These are phyloP conservation scores for Tenthredo amoena DNA, from an alignment of 2,888 invertebrate genomes.

Conservation along the genomic window DNA sequence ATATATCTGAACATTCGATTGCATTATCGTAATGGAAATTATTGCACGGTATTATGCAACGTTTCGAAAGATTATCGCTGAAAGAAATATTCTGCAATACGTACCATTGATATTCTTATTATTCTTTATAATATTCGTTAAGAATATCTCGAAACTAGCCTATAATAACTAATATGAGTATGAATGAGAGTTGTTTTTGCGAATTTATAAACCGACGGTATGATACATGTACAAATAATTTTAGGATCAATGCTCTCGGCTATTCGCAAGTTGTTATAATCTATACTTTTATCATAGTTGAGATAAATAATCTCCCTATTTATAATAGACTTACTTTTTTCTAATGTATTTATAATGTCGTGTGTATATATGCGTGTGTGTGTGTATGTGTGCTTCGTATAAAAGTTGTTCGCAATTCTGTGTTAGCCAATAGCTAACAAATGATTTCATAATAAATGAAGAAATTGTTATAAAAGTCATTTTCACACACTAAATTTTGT, in stretches of 20 bases:
- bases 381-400: background rate
- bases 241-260: conserved; percentile 30
- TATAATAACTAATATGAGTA: background rate
- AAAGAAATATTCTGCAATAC: conserved; percentile 15
- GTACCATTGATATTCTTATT: background rate
- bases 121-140: background rate
- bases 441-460: conserved; percentile 38
- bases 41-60: conserved; percentile 42
- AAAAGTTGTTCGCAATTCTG: conserved; percentile 3
- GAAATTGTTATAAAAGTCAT: conserved; percentile 23
- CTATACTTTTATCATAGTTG: conserved; percentile 35
- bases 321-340: conserved; percentile 48
- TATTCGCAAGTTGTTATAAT: background rate
- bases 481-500: background rate
- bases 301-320: conserved; percentile 46
- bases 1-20: conserved; percentile 32
- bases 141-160: background rate
- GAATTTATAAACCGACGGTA: background rate
- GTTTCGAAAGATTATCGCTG: conserved; percentile 9
- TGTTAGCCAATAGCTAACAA: background rate
- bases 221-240: conserved; percentile 43
- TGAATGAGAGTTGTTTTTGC: conserved; percentile 26
- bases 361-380: background rate
- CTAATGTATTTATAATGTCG: conserved; percentile 56
- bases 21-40: conserved; percentile 41